Evolutionary conservation across 64 coral and sea anemone genomes (phyloP), one percentile per base, ranked within the genome.

Genomic region (Porites lutea): DNA sequence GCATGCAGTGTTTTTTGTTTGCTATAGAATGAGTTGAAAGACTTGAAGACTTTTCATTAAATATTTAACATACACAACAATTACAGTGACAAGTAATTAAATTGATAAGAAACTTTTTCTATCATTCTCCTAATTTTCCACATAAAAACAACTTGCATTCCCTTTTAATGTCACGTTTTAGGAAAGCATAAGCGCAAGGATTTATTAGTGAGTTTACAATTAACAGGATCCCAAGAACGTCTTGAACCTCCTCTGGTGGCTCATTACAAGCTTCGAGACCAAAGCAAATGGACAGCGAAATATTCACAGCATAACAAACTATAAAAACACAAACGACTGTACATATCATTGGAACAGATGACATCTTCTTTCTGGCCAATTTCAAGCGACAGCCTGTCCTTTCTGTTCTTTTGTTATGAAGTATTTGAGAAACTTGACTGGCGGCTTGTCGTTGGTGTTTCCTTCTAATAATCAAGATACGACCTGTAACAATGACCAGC

Each of bases 391-490:
- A 76, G 51, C 4, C 73, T 2, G 73, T 46, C 2, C 16, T 14
- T 19, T 48, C 48, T 3, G 15, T 76, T 46, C 73, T 8, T 52
- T 76, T 76, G 73, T 76, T 76, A 48, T 76, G 51, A 51, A 48
- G 73, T 76, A 76, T 50, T 76, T 76, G 73, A 19, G 73, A 50
- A 16, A 76, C 73, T 76, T 76, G 73, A 76, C 49, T 76, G 46
- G 73, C 73, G 48, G 73, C 73, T 48, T 76, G 73, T 76, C 14
- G 47, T 5, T 18, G 47, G 45, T 52, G 73, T 15, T 76, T 76
- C 8, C 45, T 48, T 48, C 73, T 76, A 47, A 76, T 76, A 14
- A 76, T 49, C 19, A 76, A 16, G 46, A 76, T 76, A 16, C 73
- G 73, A 76, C 49, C 18, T 18, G 73, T 76, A 7, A 15, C 3